These are phyloP conservation scores for Garra rufa DNA, from an alignment of 2,113 vertebrate species.

Conservation along the genomic window DNA sequence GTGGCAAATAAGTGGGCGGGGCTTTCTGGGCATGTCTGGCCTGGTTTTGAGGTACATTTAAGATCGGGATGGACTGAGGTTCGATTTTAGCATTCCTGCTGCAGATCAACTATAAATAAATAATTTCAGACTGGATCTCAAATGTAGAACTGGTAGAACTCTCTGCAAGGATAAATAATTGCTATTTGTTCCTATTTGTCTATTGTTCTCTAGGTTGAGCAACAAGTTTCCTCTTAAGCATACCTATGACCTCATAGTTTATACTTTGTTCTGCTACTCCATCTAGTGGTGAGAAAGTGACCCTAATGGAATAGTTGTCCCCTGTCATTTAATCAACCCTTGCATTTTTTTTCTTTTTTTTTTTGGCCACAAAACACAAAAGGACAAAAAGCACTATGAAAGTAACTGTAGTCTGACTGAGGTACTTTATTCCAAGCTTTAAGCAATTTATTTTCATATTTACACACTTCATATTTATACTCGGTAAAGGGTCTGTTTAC, in stretches of 20 bases:
- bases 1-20: neutral
- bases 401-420: neutral
- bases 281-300: slow-evolving; percentile 69
- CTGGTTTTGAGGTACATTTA: neutral
- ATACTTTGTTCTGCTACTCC: slow-evolving; percentile 60
- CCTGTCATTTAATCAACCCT: neutral
- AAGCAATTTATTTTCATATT: neutral
- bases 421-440: neutral
- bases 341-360: neutral
- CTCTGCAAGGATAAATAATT: neutral
- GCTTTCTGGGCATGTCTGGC: neutral
- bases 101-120: neutral
- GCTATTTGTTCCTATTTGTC: neutral
- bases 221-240: slow-evolving; percentile 32
- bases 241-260: slow-evolving; percentile 6
- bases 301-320: no score
- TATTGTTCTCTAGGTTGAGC: slow-evolving; percentile 16
- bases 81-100: neutral
- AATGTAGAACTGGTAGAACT: neutral
- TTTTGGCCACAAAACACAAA: neutral
- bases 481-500: neutral
- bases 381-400: neutral
- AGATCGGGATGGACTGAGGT: neutral
- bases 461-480: neutral
- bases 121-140: no score